Evolutionary conservation across 2,888 invertebrate genomes (phyloP).

Genomic region (Ormia ochracea): DNA sequence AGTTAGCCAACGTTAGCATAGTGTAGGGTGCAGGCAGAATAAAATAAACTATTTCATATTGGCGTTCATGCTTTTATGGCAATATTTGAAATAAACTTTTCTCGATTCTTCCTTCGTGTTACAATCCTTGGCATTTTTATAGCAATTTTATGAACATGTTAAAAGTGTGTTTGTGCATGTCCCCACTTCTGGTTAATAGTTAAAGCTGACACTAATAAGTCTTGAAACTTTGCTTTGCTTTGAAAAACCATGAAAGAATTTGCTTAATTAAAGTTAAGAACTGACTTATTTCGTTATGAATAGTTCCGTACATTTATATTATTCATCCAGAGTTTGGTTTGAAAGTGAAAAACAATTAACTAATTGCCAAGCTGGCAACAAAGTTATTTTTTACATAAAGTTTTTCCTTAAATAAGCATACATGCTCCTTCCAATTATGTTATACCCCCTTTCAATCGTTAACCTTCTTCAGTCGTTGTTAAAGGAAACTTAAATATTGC

Average conservation of each 20-base stretch:
- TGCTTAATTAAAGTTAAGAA: not conserved
- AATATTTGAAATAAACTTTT: not conserved
- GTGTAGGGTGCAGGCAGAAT: no score
- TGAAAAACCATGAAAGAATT: not conserved
- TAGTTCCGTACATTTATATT: no score
- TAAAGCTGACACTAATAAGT: not conserved
- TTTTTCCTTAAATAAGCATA: not conserved
- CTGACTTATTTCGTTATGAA: not conserved
- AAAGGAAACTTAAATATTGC: no score
- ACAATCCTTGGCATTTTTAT: not conserved
- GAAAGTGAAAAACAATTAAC: conserved; percentile 39
- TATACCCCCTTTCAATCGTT: not conserved
- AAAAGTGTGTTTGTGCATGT: not conserved
- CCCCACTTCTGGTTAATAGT: not conserved
- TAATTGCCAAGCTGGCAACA: conserved; percentile 42
- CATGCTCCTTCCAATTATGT: not conserved
- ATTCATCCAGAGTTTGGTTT: not conserved
- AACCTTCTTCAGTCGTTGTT: no score
- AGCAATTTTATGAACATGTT: not conserved
- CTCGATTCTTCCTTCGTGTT: not conserved
- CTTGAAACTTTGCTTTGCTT: not conserved
- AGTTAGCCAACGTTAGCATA: no score
- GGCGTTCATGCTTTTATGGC: not conserved
- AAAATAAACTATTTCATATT: not conserved
- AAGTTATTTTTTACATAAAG: not conserved